A percentile compares a stretch with the other conserved stretches of the same genome.
Conservation (phyloP, 2,113 vertebrate genomes). For the Nymphicus hollandicus region DNA sequence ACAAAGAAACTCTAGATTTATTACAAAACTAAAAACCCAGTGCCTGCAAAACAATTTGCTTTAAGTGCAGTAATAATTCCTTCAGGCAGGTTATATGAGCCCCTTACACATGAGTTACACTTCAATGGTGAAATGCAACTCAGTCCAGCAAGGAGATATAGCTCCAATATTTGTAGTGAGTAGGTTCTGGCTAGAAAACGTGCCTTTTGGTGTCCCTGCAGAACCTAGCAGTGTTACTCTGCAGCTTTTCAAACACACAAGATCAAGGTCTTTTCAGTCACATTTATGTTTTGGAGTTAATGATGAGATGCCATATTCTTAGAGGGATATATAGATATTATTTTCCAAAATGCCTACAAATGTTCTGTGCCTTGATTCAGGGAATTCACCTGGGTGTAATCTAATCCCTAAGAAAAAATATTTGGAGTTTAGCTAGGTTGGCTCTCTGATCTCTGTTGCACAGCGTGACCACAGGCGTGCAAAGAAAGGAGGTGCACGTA, state of each 20-base stretch:
- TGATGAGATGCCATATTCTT: rapidly evolving
- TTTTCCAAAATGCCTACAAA: not conserved
- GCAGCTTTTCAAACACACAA: not conserved
- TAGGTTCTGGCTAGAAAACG: not conserved
- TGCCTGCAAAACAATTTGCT: not conserved
- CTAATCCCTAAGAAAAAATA: not conserved
- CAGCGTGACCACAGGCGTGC: rapidly evolving
- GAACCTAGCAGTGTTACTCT: not conserved
- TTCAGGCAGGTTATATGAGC: not conserved
- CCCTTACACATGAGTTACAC: not conserved
- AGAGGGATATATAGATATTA: not conserved
- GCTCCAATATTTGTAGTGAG: not conserved
- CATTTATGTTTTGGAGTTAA: not conserved
- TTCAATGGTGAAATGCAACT: not conserved
- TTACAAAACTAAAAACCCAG: not conserved
- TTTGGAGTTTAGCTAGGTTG: not conserved
- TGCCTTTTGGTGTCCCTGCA: not conserved
- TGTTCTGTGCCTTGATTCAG: not conserved
- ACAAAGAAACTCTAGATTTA: not conserved
- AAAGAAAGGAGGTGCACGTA: not conserved
- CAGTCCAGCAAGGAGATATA: not conserved
- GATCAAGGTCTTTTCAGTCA: not conserved
- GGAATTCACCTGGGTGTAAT: not conserved
- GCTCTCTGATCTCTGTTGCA: not conserved
- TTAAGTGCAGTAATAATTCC: not conserved